These are phyloP conservation scores for Tapirus terrestris DNA, from an alignment of 2,113 vertebrate genomes.

Conservation along the genomic window DNA sequence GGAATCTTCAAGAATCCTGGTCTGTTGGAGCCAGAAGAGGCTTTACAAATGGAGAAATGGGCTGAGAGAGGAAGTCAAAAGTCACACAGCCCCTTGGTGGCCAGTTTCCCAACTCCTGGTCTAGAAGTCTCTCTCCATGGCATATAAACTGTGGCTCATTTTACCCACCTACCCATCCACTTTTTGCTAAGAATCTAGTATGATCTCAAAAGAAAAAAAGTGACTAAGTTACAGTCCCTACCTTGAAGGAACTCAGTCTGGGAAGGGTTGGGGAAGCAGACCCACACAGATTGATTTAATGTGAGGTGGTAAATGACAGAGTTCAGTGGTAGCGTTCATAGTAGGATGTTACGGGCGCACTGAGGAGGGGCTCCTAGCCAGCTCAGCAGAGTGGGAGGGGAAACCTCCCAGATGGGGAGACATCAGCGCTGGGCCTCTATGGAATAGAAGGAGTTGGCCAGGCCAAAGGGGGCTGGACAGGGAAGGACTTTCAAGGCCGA, in stretches of 20 bases:
- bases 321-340: fast-evolving
- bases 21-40: background rate
- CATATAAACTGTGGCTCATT: background rate
- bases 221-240: background rate
- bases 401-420: background rate
- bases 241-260: background rate
- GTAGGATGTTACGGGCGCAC: fast-evolving
- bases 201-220: background rate
- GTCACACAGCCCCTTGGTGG: background rate
- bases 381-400: background rate
- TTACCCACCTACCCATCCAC: background rate
- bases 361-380: background rate
- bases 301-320: no score
- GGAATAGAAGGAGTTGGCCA: background rate
- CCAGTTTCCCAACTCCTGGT: background rate
- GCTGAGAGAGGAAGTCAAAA: background rate
- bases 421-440: no score
- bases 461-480: background rate
- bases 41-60: background rate
- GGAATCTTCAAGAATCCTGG: background rate
- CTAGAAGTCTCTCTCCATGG: background rate
- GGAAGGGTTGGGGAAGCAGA: background rate
- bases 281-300: background rate
- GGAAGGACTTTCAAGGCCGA: background rate
- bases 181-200: background rate